Evolutionary conservation across 1,140 invertebrate genomes (phyloP).

Genomic region (Ostrea edulis): DNA sequence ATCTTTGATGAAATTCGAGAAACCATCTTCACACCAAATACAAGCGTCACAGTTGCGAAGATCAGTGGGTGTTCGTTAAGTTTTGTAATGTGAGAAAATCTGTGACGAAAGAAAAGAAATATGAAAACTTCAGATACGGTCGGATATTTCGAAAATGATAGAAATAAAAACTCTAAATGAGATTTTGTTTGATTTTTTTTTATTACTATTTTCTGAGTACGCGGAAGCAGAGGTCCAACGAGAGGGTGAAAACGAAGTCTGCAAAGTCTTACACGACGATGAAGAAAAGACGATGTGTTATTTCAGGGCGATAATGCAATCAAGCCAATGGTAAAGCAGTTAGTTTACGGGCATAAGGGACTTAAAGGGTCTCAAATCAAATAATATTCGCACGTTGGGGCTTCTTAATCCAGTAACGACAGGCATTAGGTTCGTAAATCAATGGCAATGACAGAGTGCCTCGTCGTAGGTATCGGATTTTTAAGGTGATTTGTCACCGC

Average conservation of each 20-base stretch:
- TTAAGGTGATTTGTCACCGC: constrained; percentile 37
- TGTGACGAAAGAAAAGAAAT: background rate
- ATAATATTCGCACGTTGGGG: constrained; percentile 41
- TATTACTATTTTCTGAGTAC: background rate
- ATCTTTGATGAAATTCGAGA: background rate
- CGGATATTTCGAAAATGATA: too few species aligned
- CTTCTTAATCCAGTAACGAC: constrained; percentile 42
- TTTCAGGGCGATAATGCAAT: constrained; percentile 40
- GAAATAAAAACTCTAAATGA: too few species aligned
- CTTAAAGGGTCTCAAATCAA: constrained; percentile 46
- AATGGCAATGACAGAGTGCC: constrained; percentile 21
- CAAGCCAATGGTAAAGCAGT: constrained; percentile 39
- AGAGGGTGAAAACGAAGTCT: constrained; percentile 7
- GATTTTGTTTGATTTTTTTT: background rate
- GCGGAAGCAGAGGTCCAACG: background rate
- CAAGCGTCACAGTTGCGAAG: background rate
- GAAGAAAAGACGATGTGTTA: constrained; percentile 41
- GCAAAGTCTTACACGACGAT: background rate
- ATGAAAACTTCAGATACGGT: background rate
- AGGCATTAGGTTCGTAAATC: constrained; percentile 42
- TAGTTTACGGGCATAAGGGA: constrained; percentile 41
- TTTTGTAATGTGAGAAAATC: constrained; percentile 1
- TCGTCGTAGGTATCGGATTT: constrained; percentile 27
- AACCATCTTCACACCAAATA: constrained; percentile 9
- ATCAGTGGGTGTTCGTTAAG: constrained; percentile 2